Conservation (phyloP, 2,113 vertebrate species). For the Sebastes schlegelii region DNA sequence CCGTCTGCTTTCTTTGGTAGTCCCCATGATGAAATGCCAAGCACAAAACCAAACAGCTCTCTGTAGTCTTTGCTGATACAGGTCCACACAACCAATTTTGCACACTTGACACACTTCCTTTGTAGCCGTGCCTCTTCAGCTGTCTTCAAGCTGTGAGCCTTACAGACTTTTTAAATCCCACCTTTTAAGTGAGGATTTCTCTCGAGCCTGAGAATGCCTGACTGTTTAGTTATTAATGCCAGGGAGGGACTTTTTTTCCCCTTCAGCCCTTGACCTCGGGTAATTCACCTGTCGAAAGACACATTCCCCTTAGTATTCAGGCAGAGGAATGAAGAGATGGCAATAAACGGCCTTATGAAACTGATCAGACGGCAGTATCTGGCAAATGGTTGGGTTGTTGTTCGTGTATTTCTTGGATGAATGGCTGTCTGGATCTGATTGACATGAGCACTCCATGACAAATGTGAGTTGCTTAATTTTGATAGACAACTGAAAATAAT, state of each 20-base stretch:
- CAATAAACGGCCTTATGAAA: conserved; percentile 49
- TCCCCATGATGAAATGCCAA: conserved; percentile 47
- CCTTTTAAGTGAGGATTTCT: conserved; percentile 78
- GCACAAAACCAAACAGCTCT: conserved; percentile 59
- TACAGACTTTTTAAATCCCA: conserved; percentile 74
- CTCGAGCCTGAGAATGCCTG: conserved; percentile 70
- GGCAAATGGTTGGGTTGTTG: conserved; percentile 29
- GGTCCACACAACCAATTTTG: conserved; percentile 67
- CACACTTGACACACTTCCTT: conserved; percentile 73
- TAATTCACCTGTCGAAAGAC: conserved; percentile 72
- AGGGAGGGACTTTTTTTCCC: conserved; percentile 31
- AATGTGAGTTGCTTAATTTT: conserved; percentile 17
- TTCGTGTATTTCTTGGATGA: conserved; percentile 29
- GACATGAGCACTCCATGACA: conserved; percentile 8
- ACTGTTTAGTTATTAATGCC: conserved; percentile 80
- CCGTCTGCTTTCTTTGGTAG: conserved; percentile 19
- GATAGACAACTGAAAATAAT: conserved; percentile 10
- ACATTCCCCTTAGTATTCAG: conserved; percentile 62
- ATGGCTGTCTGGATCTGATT: conserved; percentile 25
- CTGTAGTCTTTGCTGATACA: conserved; percentile 66
- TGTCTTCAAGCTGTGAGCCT: conserved; percentile 70
- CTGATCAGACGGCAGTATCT: conserved; percentile 38
- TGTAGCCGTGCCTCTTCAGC: conserved; percentile 67
- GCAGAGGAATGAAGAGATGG: conserved; percentile 35
- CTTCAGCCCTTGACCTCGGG: conserved; percentile 66